Evolutionary conservation across 1,140 invertebrate species (phyloP), one percentile per base, ranked within the genome.

Genomic region (Bombus terrestris): DNA sequence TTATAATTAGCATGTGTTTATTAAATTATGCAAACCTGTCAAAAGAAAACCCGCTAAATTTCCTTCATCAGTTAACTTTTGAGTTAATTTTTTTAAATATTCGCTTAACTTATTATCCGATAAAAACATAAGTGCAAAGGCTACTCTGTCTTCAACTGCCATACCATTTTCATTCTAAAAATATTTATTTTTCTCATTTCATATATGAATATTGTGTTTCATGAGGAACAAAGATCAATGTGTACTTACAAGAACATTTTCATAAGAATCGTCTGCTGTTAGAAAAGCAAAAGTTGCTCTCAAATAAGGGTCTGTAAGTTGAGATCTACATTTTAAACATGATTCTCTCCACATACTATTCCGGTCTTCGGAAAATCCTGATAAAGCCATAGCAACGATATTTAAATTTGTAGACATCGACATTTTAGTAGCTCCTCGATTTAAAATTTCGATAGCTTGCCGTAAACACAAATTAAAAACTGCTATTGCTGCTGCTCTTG

Each of bases 251-350:
- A 98, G 95, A 91, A 99, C 97, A 89, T 96, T 96, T 80, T 98
- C 97, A 91, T 97, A 98, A 88, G 96, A 97, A 85, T 97, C 97
- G 53, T 98, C 97, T 69, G 97, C 97, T 0, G 98, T 98, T 22
- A 99, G 96, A 95, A 99, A 99, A 41, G 97, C 97, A 96, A 99
- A 99, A 91, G 99, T 97, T 3, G 98, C 98, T 91, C 98, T 96
- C 59, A 99, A 96, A 95, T 99, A 99, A 3, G 98, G 98, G 96
- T 99, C 97, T 10, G 96, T 96, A 39, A 99, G 96, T 91, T 97
- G 97, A 87, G 96, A 95, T 85, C 96, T 96, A 5, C 98, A 96
- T 62, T 95, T 96, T 2, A 96, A 95, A 92, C 98, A 98, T 87
- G 97, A 97, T 95, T 97, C 97, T 82, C 96, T 95, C 98, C 98